A percentile compares a stretch with the other conserved stretches of the same genome.
phyloP scores from a whole-genome alignment of 2,888 invertebrate genomes.

The Apamea monoglypha region DNA sequence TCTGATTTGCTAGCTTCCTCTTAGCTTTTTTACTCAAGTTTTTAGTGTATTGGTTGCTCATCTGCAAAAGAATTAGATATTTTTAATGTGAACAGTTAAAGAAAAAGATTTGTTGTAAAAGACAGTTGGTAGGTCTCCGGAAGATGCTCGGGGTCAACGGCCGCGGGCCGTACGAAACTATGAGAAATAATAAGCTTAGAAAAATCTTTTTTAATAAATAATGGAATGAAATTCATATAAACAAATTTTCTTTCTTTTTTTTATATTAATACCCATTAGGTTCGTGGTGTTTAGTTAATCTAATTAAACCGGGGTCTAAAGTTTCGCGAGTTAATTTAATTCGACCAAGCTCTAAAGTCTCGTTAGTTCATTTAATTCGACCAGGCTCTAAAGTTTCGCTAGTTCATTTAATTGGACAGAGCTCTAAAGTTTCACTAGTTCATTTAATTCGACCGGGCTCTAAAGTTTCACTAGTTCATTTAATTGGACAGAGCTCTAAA shows the following conservation, averaged over 20 bases:
- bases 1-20: slow-evolving; percentile 79
- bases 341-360: too few species aligned
- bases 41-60: slow-evolving; percentile 80
- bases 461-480: neutral
- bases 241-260: too few species aligned
- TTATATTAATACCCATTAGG: neutral
- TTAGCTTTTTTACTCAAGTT: slow-evolving; percentile 86
- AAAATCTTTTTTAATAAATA: neutral
- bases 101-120: neutral
- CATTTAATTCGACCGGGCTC: too few species aligned
- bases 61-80: slow-evolving; percentile 66
- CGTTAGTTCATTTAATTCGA: too few species aligned
- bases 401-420: neutral
- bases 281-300: neutral
- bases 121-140: too few species aligned
- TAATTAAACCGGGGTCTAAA: too few species aligned
- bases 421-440: neutral
- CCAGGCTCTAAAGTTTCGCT: neutral
- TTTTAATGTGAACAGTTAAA: neutral
- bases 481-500: too few species aligned
- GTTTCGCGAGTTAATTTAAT: neutral
- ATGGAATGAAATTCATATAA: neutral
- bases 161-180: neutral
- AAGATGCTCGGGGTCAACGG: neutral
- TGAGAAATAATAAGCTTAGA: neutral